A percentile compares a stretch with the other conserved stretches of the same genome.
Conservation (phyloP, 2,797 vertebrate genomes). For the Loriculus beryllinus region DNA sequence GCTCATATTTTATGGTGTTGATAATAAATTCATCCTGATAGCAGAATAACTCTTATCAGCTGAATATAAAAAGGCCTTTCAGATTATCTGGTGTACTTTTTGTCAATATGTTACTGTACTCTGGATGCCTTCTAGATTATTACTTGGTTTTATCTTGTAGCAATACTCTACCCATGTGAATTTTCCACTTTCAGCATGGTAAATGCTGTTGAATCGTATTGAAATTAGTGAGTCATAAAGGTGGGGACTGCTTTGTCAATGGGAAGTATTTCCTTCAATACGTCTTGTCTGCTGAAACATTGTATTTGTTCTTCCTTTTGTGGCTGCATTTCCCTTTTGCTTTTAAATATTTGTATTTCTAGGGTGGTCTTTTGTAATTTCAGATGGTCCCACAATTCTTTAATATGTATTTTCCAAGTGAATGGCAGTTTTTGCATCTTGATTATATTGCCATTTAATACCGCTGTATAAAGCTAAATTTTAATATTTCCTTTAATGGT, state of each 20-base stretch:
- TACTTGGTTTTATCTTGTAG: constrained; percentile 34
- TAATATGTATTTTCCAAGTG: not conserved
- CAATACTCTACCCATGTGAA: constrained; percentile 26
- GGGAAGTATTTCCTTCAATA: not conserved
- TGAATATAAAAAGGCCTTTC: constrained; percentile 38
- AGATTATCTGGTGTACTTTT: constrained; percentile 19
- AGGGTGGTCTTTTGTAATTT: not conserved
- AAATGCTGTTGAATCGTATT: constrained; percentile 35
- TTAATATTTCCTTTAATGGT: not conserved
- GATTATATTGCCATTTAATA: not conserved
- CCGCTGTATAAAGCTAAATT: not conserved
- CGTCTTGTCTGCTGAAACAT: not conserved
- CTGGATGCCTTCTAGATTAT: constrained; percentile 24
- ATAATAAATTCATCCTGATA: constrained; percentile 48
- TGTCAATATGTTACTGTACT: constrained; percentile 52
- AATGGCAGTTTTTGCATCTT: not conserved
- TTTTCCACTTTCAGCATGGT: constrained; percentile 27
- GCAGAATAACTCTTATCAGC: constrained; percentile 32
- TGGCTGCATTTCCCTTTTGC: not conserved
- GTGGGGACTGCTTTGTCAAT: constrained; percentile 15
- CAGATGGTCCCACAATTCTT: not conserved
- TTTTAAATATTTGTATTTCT: not conserved
- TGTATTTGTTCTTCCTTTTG: not conserved
- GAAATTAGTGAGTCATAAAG: constrained; percentile 52
- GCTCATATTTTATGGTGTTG: not conserved